These are phyloP conservation scores for Vireo altiloquus DNA, from an alignment of 2,113 vertebrate species.

Conservation along the genomic window DNA sequence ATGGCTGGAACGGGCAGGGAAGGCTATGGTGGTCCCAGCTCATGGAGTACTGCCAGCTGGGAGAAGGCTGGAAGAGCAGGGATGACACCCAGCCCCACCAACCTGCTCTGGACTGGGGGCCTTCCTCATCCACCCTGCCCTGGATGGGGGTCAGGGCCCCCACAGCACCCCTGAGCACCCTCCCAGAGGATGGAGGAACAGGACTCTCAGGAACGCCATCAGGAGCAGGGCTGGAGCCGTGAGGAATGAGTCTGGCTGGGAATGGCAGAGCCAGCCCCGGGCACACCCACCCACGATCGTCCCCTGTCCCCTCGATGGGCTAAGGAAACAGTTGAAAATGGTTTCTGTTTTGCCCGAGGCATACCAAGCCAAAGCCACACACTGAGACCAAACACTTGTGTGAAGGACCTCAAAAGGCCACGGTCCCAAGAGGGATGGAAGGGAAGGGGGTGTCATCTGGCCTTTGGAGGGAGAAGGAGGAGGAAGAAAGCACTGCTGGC, in stretches of 20 bases:
- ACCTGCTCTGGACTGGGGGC: not conserved
- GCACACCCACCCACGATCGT: not conserved
- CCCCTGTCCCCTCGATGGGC: not conserved
- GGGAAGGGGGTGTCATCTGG: not conserved
- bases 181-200: not conserved
- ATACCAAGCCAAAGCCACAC: not conserved
- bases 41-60: rapidly evolving
- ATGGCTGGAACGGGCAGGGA: not conserved
- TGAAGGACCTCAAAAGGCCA: not conserved
- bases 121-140: not conserved
- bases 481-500: not conserved
- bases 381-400: not conserved
- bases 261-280: not conserved
- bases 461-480: not conserved
- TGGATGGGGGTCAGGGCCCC: too few species aligned
- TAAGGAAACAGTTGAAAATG: not conserved
- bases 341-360: not conserved
- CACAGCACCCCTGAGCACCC: rapidly evolving
- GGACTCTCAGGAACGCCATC: rapidly evolving
- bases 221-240: not conserved
- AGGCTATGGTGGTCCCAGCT: not conserved
- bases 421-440: not conserved
- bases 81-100: not conserved
- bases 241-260: rapidly evolving
- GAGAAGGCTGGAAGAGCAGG: not conserved